Evolutionary conservation across 1,140 invertebrate genomes (phyloP).

Genomic region (Scaptomyza montana): DNA sequence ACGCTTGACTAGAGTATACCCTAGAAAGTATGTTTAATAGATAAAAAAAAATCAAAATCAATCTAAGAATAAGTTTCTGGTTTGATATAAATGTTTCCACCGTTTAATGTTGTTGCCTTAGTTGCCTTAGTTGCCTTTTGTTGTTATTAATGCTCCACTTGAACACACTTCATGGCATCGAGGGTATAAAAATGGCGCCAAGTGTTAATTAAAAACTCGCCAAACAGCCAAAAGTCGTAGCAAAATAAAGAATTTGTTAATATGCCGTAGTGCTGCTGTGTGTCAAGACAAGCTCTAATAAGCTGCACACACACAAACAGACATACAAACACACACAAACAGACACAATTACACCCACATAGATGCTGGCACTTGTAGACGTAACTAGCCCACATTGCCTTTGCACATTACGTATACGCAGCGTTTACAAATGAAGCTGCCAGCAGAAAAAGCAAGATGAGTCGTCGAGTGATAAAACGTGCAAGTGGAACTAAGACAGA

Average conservation of each 20-base stretch:
- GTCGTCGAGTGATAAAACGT: slow-evolving; percentile 21
- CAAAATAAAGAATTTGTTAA: slow-evolving; percentile 48
- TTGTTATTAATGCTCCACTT: neutral
- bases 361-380: neutral
- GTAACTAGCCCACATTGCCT: slow-evolving; percentile 43
- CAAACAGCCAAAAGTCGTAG: slow-evolving; percentile 49
- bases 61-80: no score
- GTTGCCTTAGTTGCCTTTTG: neutral
- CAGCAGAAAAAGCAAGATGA: slow-evolving; percentile 27
- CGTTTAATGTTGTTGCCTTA: no score
- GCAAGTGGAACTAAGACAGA: slow-evolving; percentile 27
- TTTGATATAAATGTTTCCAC: no score
- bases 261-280: slow-evolving; percentile 37
- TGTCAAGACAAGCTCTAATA: slow-evolving; percentile 48
- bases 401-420: slow-evolving; percentile 61
- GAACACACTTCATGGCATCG: neutral
- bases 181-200: slow-evolving; percentile 29
- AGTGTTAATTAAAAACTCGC: slow-evolving; percentile 63
- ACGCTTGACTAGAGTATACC: slow-evolving; percentile 2
- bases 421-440: slow-evolving; percentile 69
- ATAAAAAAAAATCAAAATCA: no score
- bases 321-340: neutral
- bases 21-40: neutral
- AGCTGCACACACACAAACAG: slow-evolving; percentile 47
- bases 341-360: slow-evolving; percentile 9